Evolutionary conservation across 2,797 vertebrate species (phyloP).

Genomic region (Acipenser ruthenus): DNA sequence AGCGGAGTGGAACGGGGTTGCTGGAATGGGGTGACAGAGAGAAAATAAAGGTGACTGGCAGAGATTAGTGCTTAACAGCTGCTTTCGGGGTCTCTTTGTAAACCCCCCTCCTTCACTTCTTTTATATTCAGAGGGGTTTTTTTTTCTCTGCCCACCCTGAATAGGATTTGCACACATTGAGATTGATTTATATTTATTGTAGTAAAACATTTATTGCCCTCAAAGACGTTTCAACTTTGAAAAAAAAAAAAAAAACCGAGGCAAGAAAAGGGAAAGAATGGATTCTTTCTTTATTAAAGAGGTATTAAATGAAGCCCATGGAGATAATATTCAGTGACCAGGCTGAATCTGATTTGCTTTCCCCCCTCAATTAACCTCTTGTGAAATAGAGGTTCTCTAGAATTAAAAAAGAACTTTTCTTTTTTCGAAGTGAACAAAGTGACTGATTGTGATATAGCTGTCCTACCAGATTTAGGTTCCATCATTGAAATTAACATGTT

Average conservation of each 20-base stretch:
- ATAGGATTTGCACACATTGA: constrained; percentile 71
- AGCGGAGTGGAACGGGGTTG: constrained; percentile 49
- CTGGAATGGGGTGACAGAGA: constrained; percentile 58
- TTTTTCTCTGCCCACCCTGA: constrained; percentile 60
- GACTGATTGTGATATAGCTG: neutral
- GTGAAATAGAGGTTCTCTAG: constrained; percentile 52
- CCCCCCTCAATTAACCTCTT: constrained; percentile 67
- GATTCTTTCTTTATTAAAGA: constrained; percentile 71
- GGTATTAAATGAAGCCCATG: constrained; percentile 69
- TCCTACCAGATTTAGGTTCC: neutral
- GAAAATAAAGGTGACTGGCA: constrained; percentile 78
- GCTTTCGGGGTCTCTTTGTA: constrained; percentile 54
- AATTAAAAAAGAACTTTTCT: constrained; percentile 50
- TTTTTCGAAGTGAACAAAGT: constrained; percentile 48
- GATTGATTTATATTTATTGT: constrained; percentile 83
- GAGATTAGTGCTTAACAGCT: constrained; percentile 82
- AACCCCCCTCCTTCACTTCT: constrained; percentile 44
- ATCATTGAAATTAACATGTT: neutral
- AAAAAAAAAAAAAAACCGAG: constrained; percentile 7
- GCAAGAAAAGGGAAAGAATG: constrained; percentile 51
- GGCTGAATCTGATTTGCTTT: constrained; percentile 75
- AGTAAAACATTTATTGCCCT: constrained; percentile 74
- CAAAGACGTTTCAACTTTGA: constrained; percentile 48
- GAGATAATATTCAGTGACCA: constrained; percentile 72
- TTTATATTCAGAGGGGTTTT: constrained; percentile 54